Conservation (phyloP, 2,888 invertebrate species). For the Ellobium chinense region DNA sequence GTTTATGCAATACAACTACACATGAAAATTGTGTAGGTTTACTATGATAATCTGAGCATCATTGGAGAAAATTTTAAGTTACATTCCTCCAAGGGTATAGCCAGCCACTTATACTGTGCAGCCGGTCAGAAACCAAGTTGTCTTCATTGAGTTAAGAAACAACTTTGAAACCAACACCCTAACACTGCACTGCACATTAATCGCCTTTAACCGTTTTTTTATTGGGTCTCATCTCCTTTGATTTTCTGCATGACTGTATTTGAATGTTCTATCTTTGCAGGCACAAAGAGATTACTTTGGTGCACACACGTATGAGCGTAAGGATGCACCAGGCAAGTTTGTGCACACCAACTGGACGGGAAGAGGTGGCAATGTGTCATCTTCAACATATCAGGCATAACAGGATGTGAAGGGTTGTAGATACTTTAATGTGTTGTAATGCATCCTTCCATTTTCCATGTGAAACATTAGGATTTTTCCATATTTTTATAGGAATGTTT, state of each 20-base stretch:
- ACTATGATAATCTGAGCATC: too few species aligned
- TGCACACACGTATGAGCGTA: slow-evolving; percentile 97
- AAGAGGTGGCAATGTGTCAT: slow-evolving; percentile 84
- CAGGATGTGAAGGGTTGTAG: neutral
- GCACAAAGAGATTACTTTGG: slow-evolving; percentile 99
- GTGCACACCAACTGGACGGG: slow-evolving; percentile 99
- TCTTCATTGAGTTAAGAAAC: too few species aligned
- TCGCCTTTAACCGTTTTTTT: neutral
- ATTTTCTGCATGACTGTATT: too few species aligned
- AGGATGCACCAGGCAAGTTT: slow-evolving; percentile 91
- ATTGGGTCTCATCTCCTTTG: neutral
- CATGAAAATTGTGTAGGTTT: too few species aligned
- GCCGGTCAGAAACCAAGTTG: too few species aligned
- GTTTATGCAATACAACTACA: too few species aligned
- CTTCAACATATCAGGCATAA: slow-evolving; percentile 76
- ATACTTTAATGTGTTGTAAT: neutral
- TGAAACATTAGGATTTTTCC: too few species aligned
- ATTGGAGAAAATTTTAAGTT: too few species aligned
- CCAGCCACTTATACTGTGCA: too few species aligned
- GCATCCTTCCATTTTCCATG: neutral
- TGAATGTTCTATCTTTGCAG: slow-evolving; percentile 78
- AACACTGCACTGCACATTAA: neutral
- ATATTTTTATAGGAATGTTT: too few species aligned
- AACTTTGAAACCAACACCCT: too few species aligned
- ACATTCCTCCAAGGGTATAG: too few species aligned